Base-by-base conservation (phyloP, 1,140 invertebrate species). In the Zeugodacus cucurbitae region DNA sequence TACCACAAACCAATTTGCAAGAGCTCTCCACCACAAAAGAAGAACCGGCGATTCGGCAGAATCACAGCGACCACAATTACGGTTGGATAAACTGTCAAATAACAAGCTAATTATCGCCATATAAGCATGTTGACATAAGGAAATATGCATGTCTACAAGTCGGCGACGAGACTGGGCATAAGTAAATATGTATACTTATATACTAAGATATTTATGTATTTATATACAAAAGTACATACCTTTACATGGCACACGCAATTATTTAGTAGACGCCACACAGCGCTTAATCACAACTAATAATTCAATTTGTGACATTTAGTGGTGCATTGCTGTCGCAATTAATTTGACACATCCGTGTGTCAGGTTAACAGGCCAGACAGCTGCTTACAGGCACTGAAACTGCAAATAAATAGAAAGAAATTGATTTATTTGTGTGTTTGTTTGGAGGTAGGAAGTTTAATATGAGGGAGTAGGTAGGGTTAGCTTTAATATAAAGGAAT, bases 261-360 rank as follows among this genome's bases (percentile, higher is more conserved):
- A 67, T 67, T 67, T 74, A 74, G 67, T n/a, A 41, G 32, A 74
- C n/a, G 58, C n/a, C 14, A 14, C 48, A 22, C 67, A 74, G 20
- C 44, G 44, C n/a, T 26, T 86, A 89, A 89, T 89, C 88, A 88
- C 89, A 57, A 86, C 70, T 88, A 90, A 90, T 90, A 90, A 90
- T 90, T 90, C 90, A 90, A 90, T 90, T 90, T 88, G 89, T 89
- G 89, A 90, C 90, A 88, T 88, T 90, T 62, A 87, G 86, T 64
- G 58, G 88, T 88, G 89, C 89, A 89, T 90, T 90, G 88, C 91
- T 91, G 92, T 91, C 92, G 91, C 92, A 92, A 92, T 92, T 92
- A 92, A 92, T 91, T 91, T 92, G 91, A 92, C 91, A 92, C 91
- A 92, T 91, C 44, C 10, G 10, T 29, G 44, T 37, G 67, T 34